Evolutionary conservation across 2,113 vertebrate species (phyloP), one percentile per base, ranked within the genome.

Genomic region (Spermophilus dauricus): DNA sequence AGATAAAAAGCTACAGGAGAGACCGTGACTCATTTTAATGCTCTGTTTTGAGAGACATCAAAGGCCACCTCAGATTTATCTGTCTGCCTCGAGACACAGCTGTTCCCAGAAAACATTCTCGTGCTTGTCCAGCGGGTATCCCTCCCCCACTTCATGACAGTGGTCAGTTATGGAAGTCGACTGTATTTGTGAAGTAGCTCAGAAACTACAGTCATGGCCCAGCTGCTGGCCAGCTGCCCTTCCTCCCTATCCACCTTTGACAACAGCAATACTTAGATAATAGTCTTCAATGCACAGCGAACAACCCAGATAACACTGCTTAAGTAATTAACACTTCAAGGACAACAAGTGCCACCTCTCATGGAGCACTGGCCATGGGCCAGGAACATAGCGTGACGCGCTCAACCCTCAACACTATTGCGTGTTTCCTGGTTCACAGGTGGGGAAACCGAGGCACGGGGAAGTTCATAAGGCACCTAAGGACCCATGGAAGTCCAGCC

Each of bases 11-110:
- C 92, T 24, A 2, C 2, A 0, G 70, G 65, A 84, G 81, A 67
- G 65, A 17, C 42, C 2, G 22, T 83, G 97, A 91, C 67, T 97
- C 95, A 91, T 77, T 22, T 24, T 6, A 65, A 48, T 32, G 26
- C 73, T 75, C 48, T 20, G 69, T 67, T 94, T 24, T 18, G 67
- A 96, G 93, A 77, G 72, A 81, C 83, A 70, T 93, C 86, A 93
- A 91, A 95, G 89, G 86, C 94, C 32, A 24, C 45, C 32, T 14
- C 78, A 61, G 83, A 65, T 39, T 42, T 24, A 34, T 63, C 61
- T 14, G 73, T 56, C 93, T 91, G 89, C 76, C 70, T 22, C 6
- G 86, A 53, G 61, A 45, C 61, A 12, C 86, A 37, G 95, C 89
- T 51, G 17, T 78, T 91, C 72, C 94, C 78, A 39, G 94, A 61